phyloP scores from a whole-genome alignment of 2,797 vertebrate genomes.

The Sebastes jordani region DNA sequence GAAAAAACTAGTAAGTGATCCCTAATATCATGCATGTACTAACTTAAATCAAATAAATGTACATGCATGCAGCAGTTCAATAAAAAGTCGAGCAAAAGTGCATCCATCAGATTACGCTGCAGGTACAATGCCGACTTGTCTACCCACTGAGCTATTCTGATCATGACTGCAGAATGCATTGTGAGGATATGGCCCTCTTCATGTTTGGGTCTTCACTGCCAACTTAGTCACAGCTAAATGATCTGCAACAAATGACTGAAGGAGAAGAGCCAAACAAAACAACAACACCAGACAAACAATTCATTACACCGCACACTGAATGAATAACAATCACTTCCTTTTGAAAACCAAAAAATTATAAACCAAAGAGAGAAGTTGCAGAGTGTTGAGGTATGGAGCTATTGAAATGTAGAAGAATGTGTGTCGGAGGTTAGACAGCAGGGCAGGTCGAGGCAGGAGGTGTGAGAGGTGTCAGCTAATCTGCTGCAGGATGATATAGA shows the following conservation, averaged over 20 bases:
- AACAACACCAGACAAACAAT: constrained; percentile 1
- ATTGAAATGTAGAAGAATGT: constrained; percentile 35
- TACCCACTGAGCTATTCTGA: background rate
- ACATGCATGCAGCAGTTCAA: background rate
- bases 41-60: background rate
- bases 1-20: too few species aligned
- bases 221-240: constrained; percentile 37
- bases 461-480: constrained; percentile 61
- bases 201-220: constrained; percentile 22
- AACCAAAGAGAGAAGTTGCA: background rate
- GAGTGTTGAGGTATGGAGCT: constrained; percentile 7
- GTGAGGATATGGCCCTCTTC: constrained; percentile 5
- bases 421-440: constrained; percentile 22
- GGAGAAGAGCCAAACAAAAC: background rate
- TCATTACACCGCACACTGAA: background rate
- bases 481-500: constrained; percentile 64
- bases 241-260: constrained; percentile 15
- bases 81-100: background rate
- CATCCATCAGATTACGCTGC: background rate
- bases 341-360: background rate
- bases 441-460: constrained; percentile 43
- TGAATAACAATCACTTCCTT: background rate
- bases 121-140: constrained; percentile 3
- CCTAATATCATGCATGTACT: background rate
- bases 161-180: background rate